phyloP scores from a whole-genome alignment of 2,797 vertebrate species.

The Podarcis siculus region DNA sequence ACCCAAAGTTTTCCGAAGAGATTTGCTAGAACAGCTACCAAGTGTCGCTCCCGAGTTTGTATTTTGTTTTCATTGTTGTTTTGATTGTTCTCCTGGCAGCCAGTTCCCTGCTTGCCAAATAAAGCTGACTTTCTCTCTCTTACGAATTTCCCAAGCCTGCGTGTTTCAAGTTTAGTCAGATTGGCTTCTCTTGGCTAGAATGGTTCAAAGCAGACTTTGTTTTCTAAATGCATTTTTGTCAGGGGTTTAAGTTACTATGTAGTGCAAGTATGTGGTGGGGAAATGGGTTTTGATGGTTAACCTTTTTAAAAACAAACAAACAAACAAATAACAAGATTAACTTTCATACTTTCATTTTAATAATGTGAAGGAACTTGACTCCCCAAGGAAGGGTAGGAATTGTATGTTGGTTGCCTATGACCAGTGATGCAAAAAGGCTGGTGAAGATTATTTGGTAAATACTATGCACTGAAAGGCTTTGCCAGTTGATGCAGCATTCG shows the following conservation, averaged over 20 bases:
- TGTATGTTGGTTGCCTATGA: fast-evolving
- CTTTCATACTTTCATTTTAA: neutral
- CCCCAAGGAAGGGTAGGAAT: conserved; percentile 12
- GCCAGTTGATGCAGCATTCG: neutral
- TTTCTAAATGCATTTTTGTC: conserved; percentile 33
- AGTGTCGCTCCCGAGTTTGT: conserved; percentile 37
- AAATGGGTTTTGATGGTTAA: conserved; percentile 18
- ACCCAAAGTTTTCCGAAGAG: conserved; percentile 23
- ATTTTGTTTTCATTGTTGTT: conserved; percentile 48
- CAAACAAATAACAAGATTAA: neutral
- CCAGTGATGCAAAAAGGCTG: conserved; percentile 19
- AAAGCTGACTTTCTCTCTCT: conserved; percentile 25
- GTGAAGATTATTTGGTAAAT: neutral
- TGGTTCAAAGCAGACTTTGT: conserved; percentile 1
- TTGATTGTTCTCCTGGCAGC: conserved; percentile 31
- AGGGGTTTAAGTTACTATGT: conserved; percentile 17
- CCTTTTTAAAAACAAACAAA: neutral
- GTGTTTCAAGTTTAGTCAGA: conserved; percentile 27
- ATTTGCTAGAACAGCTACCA: conserved; percentile 51
- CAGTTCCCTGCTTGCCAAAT: conserved; percentile 41
- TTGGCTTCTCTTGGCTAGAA: conserved; percentile 17
- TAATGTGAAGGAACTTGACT: neutral
- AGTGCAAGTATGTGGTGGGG: neutral
- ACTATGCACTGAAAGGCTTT: conserved; percentile 28
- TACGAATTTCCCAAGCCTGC: conserved; percentile 16